Evolutionary conservation across 2,797 vertebrate genomes (phyloP), one percentile per base, ranked within the genome.

Genomic region (Hemitrygon akajei): DNA sequence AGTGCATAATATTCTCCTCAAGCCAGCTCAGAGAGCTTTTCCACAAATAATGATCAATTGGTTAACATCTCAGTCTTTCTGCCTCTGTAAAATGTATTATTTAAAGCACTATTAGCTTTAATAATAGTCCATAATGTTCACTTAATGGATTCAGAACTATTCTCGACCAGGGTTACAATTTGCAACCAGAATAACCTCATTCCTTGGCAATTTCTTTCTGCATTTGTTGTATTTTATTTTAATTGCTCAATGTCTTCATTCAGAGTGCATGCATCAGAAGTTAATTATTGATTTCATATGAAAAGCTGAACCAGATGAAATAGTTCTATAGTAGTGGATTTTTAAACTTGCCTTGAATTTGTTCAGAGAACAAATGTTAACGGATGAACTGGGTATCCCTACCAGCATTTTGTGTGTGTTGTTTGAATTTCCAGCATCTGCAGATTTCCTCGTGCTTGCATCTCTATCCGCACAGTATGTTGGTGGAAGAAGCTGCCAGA

Each of bases 51-150:
- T 93, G 40, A 93, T 73, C 40, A 66, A 66, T 75, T 75, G 69
- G 34, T 92, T 92, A 16, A 93, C 73, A 93, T 71, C 37, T 7
- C 73, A 56, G 22, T 92, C 34, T 22, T 37, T 40, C 58, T 20
- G 9, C 16, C 14, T 37, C 60, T 73, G 89, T 40, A 73, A 66
- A 92, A 47, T 75, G 69, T 22, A 47, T 71, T 75, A 92, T 73
- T 92, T 73, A 92, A 71, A 73, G 91, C 91, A 92, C 37, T 75
- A 92, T 73, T 75, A 92, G 69, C 91, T 92, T 47, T 47, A 75
- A 73, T 47, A 75, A 75, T 66, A 92, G 91, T 40, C 20, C 40
- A 73, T 73, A 73, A 92, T 92, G 47, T 40, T 37, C 69, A 47
- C 37, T 75, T 92, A 92, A 92, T 92, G 69, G 69, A 27, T 75